Evolutionary conservation across 2,888 invertebrate species (phyloP), one percentile per base, ranked within the genome.

Genomic region (Lasioglossum zephyrum): DNA sequence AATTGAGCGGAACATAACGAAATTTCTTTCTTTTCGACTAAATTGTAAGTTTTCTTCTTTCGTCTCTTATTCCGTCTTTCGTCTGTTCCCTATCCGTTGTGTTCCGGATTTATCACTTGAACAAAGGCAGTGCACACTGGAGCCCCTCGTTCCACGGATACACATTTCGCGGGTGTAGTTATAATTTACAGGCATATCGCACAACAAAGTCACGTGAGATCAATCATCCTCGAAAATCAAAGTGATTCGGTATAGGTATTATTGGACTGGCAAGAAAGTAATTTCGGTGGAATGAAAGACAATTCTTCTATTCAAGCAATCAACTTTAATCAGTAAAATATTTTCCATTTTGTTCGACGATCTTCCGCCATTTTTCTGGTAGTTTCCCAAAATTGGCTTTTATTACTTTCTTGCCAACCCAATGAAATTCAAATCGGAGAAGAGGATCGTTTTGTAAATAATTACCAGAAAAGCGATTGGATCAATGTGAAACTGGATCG

Each of bases 1-100:
- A 78, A 72, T 73, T 57, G 87, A 87, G 79, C 76, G 80, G 80
- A 82, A 81, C 70, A 82, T 81, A 88, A 87, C 57, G 44, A 79
- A 88, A 73, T 69, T 69, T 69, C 39, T 69, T 69, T 80, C 57
- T n/a, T 22, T 75, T 69, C 44, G 4, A 26, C 18, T 77, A 47
- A 44, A 18, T 47, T 47, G 47, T 47, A 57, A 49, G 57, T 57
- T 49, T 26, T 70, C n/a, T 57, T 74, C 39, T 49, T 31, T 53
- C 47, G 16, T 69, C 4, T 26, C 69, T 70, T 26, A 16, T 73
- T 44, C 44, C 57, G 2, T 9, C 44, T n/a, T 79, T 31, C n/a
- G 18, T 31, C 26, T 36, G 41, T 18, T 72, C 22, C 49, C 13
- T 73, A 39, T 22, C 9, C 13, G 69, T 36, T 74, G 73, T 74